Evolutionary conservation across 1,140 invertebrate genomes (phyloP).

Genomic region (Saccostrea echinata): DNA sequence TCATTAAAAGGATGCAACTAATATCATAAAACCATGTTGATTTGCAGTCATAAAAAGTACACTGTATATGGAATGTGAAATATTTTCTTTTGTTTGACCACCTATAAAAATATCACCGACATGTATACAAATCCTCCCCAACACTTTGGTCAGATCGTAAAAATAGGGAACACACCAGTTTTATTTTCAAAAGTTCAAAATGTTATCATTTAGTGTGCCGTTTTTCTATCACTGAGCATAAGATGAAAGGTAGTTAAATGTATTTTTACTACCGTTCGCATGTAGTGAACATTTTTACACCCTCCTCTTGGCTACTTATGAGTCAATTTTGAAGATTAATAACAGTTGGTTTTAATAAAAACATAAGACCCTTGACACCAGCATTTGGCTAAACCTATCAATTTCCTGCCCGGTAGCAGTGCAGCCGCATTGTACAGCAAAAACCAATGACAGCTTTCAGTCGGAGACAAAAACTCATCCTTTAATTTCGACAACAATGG

Average conservation of each 20-base stretch:
- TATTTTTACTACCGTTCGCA: neutral
- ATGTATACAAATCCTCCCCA: neutral
- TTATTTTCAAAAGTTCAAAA: conserved; percentile 15
- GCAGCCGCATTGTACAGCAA: conserved; percentile 14
- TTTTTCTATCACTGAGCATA: neutral
- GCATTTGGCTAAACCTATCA: conserved; percentile 43
- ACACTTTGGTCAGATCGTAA: neutral
- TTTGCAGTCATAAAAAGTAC: too few relatives aligned
- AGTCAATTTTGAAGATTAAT: conserved; percentile 29
- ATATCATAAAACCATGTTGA: too few relatives aligned
- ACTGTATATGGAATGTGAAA: neutral
- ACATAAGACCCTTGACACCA: conserved; percentile 32
- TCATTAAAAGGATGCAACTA: too few relatives aligned
- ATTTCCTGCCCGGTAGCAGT: conserved; percentile 27
- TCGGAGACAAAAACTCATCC: conserved; percentile 41
- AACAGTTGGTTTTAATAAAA: conserved; percentile 38
- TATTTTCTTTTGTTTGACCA: neutral
- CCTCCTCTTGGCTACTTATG: neutral
- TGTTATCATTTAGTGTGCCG: neutral
- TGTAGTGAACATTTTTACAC: conserved; percentile 24
- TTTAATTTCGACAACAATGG: conserved; percentile 45
- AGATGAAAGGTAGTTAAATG: neutral
- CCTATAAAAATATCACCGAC: neutral
- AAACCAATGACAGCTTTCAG: neutral
- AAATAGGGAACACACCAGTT: neutral